Base-by-base conservation (phyloP, 1,140 invertebrate genomes). In the Neuroterus valhalla region DNA sequence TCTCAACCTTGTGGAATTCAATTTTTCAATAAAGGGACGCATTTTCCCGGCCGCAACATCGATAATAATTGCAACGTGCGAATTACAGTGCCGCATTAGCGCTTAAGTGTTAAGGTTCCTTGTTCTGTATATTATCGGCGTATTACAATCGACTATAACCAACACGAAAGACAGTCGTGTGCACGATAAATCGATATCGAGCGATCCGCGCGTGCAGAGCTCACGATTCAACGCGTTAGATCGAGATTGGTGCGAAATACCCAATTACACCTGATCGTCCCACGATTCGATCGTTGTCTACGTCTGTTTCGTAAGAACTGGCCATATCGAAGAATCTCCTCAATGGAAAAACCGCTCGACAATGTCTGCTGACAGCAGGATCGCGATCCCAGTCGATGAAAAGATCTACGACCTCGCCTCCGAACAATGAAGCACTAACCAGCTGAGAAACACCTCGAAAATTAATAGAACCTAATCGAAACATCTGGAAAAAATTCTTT, bases 241-340 rank as follows among this genome's bases (percentile, higher is more conserved):
- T 62, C 23, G 52, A 62, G 52, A 62, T 62, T 62, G 23, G 52
- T 26, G 52, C 52, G 52, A 62, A 62, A 62, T 62, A 62, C 21
- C 23, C 48, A 52, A 52, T 52, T 52, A 52, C 48, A 52, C 48
- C 48, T 52, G 48, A 52, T 52, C 48, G 48, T 52, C 48, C 17
- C 52, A 62, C 52, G 52, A 62, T 62, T 4, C 14, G 52, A 62
- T 62, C 52, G 23, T 62, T 62, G 23, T 62, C 52, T 62, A 62
- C 19, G 21, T 62, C 52, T 62, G 52, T 62, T 62, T 62, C 52
- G 21, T 21, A 62, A 62, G 52, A 62, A 62, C 23, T 62, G 14
- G 8, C 23, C 2, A 62, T 62, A 62, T 62, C 52, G 52, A 62
- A 26, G 26, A 26, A 62, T 62, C 52, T 62, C 14, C 21, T 15